These are phyloP conservation scores for Leptinotarsa rubiginosa DNA, from an alignment of 2,888 invertebrate species.

Conservation along the genomic window DNA sequence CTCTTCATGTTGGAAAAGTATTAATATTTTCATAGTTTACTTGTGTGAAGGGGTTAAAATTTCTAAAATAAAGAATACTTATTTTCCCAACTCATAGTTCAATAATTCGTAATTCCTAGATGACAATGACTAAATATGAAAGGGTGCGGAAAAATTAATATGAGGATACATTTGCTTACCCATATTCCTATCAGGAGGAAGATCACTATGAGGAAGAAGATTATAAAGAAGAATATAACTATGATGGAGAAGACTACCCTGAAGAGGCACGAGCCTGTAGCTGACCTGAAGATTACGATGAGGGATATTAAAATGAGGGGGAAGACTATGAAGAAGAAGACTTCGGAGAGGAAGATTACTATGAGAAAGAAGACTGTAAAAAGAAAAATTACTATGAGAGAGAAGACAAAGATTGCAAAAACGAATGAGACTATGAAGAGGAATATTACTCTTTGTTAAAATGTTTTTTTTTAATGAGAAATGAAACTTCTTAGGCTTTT, in stretches of 20 bases:
- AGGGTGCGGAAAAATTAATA: neutral
- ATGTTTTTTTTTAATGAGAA: no score
- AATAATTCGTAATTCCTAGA: neutral
- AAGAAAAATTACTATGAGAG: neutral
- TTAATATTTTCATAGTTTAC: no score
- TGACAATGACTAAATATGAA: neutral
- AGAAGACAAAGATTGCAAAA: no score
- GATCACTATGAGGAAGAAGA: neutral
- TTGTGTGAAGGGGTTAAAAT: no score
- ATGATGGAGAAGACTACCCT: conserved; percentile 10
- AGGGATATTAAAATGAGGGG: conserved; percentile 17
- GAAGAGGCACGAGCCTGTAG: conserved; percentile 16
- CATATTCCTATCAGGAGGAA: neutral
- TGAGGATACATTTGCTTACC: neutral
- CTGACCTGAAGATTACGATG: conserved; percentile 4
- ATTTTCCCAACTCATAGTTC: neutral
- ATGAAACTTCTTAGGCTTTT: no score
- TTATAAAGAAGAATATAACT: neutral
- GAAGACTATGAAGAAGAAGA: neutral
- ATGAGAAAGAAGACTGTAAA: no score
- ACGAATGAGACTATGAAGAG: no score
- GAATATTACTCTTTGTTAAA: no score
- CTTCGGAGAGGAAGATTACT: neutral
- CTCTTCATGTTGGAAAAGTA: no score
- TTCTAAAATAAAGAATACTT: neutral